Base-by-base conservation (phyloP, 2,113 vertebrate species). In the Bujurquina vittata region DNA sequence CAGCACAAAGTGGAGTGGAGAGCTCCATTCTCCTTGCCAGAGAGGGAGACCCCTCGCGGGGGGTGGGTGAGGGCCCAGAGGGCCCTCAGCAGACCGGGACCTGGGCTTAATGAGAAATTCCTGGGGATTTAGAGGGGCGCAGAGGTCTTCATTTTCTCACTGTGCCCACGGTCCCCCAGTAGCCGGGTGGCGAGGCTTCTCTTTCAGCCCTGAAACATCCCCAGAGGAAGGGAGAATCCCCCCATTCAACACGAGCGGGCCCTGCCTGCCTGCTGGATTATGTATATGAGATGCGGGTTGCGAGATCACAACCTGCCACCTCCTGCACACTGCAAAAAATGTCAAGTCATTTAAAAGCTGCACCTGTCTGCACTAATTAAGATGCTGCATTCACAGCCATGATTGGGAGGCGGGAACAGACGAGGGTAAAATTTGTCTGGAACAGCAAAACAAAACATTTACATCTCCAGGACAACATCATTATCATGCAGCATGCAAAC, bases 111-210 rank as follows among this genome's bases (percentile, higher is more conserved):
- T 96, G 94, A 96, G 95, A 96, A 95, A 96, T 96, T 96, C 95
- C 95, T 95, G 91, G 94, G 95, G 95, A 94, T 95, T 96, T 95
- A 95, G 92, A 95, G 94, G 94, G 94, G 94, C 54, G 93, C 95
- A 96, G 95, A 95, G 95, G 95, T 96, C 95, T 96, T 95, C 95
- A 95, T 95, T 95, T 96, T 96, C 95, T 96, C 95, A 96, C 95
- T 95, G 95, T 81, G 91, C 93, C 94, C 93, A 93, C 87, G 78
- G 94, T 90, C 93, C 93, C 91, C 90, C 87, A 65, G 84, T 74
- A 90, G 88, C 82, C 80, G 84, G 90, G 91, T 92, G 91, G 78
- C 67, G 88, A 90, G 87, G 91, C 69, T 75, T 94, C 93, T 89
- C 92, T 93, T 94, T 92, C 93, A 93, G 90, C 76, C 83, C 91